phyloP scores from a whole-genome alignment of 53 echinoderm and acorn worm genomes.

The Stichopus horrens region DNA sequence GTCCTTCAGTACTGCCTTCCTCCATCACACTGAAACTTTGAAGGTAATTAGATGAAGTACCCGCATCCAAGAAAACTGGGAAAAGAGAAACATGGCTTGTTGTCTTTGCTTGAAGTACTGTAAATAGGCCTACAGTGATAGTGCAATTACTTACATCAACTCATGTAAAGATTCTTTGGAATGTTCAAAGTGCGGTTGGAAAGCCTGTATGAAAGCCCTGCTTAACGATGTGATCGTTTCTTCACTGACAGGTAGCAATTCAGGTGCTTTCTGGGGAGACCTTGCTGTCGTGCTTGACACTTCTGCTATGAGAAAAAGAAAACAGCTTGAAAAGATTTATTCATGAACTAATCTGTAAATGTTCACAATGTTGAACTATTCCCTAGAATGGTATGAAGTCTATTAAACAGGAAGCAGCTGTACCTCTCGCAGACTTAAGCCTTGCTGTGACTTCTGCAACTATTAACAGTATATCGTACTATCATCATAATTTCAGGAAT shows the following conservation, averaged over 20 bases:
- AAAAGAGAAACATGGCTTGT: not conserved
- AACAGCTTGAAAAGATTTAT: no score
- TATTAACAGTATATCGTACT: no score
- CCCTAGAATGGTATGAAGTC: no score
- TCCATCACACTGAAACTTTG: not conserved
- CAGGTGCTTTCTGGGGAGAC: not conserved
- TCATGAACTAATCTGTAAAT: no score
- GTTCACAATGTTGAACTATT: no score
- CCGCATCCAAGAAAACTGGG: not conserved
- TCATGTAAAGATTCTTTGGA: slow-evolving; percentile 48
- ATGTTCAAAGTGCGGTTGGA: slow-evolving; percentile 45
- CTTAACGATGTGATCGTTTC: slow-evolving; percentile 22
- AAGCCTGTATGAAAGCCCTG: slow-evolving; percentile 24
- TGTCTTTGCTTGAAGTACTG: not conserved
- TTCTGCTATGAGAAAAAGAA: no score
- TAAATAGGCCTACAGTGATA: not conserved
- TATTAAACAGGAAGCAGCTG: no score
- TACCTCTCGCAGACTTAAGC: no score
- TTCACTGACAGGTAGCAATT: slow-evolving; percentile 26
- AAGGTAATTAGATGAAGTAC: not conserved
- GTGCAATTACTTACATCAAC: slow-evolving; percentile 7
- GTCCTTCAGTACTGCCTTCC: not conserved
- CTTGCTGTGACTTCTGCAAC: no score
- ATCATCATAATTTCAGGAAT: no score
- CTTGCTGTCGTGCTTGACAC: not conserved